Evolutionary conservation across 23 tunicate genomes (phyloP).

Genomic region (Ciona savignyi): DNA sequence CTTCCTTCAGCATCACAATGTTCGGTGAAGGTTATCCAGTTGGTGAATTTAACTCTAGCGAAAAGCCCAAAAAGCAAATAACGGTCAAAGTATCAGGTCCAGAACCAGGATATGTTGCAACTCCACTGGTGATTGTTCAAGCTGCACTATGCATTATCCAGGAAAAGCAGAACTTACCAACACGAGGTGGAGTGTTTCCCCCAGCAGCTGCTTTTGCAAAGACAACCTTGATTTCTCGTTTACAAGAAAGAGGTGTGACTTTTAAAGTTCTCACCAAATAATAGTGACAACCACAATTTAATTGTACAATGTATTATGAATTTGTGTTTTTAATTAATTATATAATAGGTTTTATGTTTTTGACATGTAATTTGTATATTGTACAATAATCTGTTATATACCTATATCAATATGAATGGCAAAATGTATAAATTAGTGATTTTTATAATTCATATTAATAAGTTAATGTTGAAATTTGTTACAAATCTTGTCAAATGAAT

Average conservation of each 20-base stretch:
- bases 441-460: too few relatives aligned
- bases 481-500: too few relatives aligned
- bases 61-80: conserved; percentile 41
- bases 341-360: too few relatives aligned
- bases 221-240: conserved; percentile 43
- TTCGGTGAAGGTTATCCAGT: conserved; percentile 63
- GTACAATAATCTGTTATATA: too few relatives aligned
- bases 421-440: too few relatives aligned
- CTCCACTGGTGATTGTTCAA: conserved; percentile 68
- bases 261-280: conserved; percentile 29
- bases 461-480: too few relatives aligned
- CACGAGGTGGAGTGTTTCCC: conserved; percentile 71
- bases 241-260: conserved; percentile 47
- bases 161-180: conserved; percentile 59
- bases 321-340: too few relatives aligned
- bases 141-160: conserved; percentile 34
- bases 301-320: too few relatives aligned
- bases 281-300: too few relatives aligned
- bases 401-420: too few relatives aligned
- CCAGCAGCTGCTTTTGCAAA: conserved; percentile 64
- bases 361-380: too few relatives aligned
- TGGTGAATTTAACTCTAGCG: not conserved
- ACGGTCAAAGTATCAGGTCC: conserved; percentile 60
- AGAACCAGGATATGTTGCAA: conserved; percentile 85
- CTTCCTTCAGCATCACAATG: conserved; percentile 51